phyloP scores from a whole-genome alignment of 2,113 vertebrate species.

The Microtus montanus region DNA sequence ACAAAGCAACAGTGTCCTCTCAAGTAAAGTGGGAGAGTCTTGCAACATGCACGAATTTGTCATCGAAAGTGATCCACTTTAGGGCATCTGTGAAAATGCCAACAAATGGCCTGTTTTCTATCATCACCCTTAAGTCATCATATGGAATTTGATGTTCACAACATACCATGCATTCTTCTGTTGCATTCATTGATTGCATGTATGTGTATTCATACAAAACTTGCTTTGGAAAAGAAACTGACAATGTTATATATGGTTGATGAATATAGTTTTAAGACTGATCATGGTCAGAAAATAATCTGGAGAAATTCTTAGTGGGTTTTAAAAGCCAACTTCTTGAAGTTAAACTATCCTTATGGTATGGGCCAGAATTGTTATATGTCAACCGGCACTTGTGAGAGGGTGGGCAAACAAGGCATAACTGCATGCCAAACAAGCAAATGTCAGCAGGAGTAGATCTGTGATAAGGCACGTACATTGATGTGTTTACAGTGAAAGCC shows the following conservation, averaged over 20 bases:
- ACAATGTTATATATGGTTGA: accelerated
- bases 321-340: neutral
- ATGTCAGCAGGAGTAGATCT: neutral
- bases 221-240: neutral
- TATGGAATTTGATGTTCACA: too few relatives aligned
- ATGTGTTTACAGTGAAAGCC: neutral
- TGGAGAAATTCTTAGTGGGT: too few relatives aligned
- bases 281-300: neutral
- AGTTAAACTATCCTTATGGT: neutral
- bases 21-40: neutral
- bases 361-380: too few relatives aligned
- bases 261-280: neutral
- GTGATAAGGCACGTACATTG: accelerated
- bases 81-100: neutral
- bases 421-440: too few relatives aligned
- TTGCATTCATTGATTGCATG: neutral
- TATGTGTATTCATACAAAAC: neutral
- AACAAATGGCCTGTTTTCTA: neutral
- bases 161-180: neutral
- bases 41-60: neutral
- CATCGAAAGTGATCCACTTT: neutral
- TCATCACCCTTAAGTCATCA: neutral
- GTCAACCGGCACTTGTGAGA: accelerated
- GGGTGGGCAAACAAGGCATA: accelerated
- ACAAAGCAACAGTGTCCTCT: neutral